Conservation (phyloP, 2,797 vertebrate species). For the Argya squamiceps region DNA sequence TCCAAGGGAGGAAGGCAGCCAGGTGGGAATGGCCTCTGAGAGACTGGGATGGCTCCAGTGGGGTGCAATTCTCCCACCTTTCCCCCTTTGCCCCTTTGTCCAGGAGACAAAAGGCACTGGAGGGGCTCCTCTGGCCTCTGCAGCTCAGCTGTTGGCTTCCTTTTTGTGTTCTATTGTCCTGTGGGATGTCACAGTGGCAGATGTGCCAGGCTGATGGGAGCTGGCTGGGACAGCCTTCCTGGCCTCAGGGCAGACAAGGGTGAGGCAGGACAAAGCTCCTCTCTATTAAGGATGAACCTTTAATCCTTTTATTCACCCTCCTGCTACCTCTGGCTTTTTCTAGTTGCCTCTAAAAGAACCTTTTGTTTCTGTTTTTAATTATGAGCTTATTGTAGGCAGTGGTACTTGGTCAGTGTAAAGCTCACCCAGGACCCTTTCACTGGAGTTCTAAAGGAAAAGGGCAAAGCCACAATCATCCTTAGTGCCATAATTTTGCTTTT, state of each 20-base stretch:
- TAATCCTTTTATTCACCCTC: not conserved
- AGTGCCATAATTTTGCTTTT: not conserved
- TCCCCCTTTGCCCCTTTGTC: not conserved
- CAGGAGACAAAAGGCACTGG: not conserved
- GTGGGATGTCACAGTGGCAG: not conserved
- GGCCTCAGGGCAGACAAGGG: not conserved
- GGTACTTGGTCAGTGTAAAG: not conserved
- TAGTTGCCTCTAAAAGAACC: not conserved
- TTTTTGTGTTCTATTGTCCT: not conserved
- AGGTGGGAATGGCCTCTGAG: fast-evolving
- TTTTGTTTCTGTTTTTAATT: not conserved
- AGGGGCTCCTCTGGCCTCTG: not conserved
- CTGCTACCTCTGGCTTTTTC: not conserved
- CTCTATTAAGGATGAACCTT: not conserved
- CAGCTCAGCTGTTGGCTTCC: not conserved
- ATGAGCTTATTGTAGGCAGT: not conserved
- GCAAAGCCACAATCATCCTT: not conserved
- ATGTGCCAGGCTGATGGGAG: not conserved
- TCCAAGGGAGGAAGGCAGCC: not conserved
- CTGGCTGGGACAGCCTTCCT: not conserved
- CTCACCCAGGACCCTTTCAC: not conserved
- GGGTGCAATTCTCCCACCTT: fast-evolving
- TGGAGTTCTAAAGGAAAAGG: not conserved
- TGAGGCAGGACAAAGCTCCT: not conserved
- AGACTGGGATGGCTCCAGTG: fast-evolving